Evolutionary conservation across 2,113 vertebrate species (phyloP).

Genomic region (Enhydra lutris): DNA sequence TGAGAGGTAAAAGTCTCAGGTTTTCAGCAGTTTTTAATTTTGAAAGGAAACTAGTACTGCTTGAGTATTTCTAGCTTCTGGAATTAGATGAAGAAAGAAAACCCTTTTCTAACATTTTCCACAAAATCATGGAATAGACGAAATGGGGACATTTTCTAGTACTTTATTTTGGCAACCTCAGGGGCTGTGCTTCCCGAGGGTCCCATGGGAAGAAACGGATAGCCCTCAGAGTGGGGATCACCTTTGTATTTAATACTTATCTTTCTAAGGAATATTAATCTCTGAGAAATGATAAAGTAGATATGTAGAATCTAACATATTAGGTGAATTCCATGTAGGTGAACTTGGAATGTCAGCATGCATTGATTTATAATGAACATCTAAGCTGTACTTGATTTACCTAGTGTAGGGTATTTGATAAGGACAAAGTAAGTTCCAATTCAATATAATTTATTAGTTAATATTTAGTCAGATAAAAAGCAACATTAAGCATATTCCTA

Average conservation of each 20-base stretch:
- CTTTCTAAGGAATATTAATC: background rate
- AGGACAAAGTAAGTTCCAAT: slow-evolving; percentile 7
- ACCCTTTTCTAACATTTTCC: background rate
- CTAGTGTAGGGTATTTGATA: background rate
- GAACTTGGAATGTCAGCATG: background rate
- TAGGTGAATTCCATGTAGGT: background rate
- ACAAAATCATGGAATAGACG: background rate
- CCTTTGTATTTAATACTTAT: background rate
- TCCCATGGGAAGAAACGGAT: background rate
- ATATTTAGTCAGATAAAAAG: background rate
- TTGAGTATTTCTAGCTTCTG: background rate
- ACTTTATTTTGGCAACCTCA: background rate
- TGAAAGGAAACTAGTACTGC: background rate
- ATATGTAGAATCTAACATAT: background rate
- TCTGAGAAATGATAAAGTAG: background rate
- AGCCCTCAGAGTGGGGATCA: background rate
- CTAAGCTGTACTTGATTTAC: background rate
- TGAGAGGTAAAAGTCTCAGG: background rate
- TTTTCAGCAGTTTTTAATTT: background rate
- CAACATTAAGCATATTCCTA: background rate
- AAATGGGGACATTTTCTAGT: background rate
- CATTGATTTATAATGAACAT: background rate
- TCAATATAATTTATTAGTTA: slow-evolving; percentile 6
- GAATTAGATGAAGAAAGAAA: background rate
- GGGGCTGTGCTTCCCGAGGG: background rate